phyloP scores from a whole-genome alignment of 2,797 vertebrate species.

The Protonibea diacanthus region DNA sequence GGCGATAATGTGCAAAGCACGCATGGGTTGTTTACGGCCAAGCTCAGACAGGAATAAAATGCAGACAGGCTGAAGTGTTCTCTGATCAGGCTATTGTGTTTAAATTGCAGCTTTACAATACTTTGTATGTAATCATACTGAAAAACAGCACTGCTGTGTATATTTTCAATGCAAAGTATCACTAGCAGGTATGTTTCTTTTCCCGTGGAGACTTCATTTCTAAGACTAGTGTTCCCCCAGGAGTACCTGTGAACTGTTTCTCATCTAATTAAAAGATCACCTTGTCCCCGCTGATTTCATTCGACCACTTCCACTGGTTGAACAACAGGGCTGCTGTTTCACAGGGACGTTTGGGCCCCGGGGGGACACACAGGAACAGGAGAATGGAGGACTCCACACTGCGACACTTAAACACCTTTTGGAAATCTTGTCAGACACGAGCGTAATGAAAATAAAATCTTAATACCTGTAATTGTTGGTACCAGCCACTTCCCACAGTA shows the following conservation, averaged over 20 bases:
- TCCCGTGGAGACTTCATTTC: neutral
- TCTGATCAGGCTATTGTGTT: constrained; percentile 23
- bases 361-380: constrained; percentile 45
- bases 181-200: neutral
- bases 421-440: constrained; percentile 65
- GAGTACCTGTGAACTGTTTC: constrained; percentile 29
- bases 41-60: constrained; percentile 8
- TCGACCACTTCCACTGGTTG: constrained; percentile 43
- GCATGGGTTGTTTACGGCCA: constrained; percentile 33
- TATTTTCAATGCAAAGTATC: neutral
- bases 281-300: constrained; percentile 46
- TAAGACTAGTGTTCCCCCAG: constrained; percentile 13
- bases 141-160: neutral
- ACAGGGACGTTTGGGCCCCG: constrained; percentile 46
- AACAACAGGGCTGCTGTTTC: constrained; percentile 58
- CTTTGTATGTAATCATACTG: neutral
- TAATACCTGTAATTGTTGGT: constrained; percentile 62
- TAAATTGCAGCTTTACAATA: neutral
- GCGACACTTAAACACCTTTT: constrained; percentile 61
- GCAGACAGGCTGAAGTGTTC: constrained; percentile 11
- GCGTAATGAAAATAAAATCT: constrained; percentile 37
- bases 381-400: constrained; percentile 53
- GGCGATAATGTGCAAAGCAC: constrained; percentile 18
- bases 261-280: constrained; percentile 49
- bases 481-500: constrained; percentile 60